Evolutionary conservation across 2,888 invertebrate genomes (phyloP).

Genomic region (Actias luna): DNA sequence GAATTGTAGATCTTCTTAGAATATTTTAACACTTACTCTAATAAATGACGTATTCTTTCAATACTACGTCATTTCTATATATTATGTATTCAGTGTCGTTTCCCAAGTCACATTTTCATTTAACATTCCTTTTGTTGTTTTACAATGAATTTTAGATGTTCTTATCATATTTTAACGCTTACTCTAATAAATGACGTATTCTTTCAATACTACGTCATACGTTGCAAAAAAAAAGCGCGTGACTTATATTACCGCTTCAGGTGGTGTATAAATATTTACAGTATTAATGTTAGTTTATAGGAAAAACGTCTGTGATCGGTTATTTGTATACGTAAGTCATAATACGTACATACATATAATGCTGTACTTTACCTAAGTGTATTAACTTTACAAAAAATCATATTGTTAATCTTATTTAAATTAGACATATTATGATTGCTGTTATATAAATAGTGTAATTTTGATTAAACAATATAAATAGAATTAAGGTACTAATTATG

Average conservation of each 20-base stretch:
- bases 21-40: neutral
- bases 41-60: neutral
- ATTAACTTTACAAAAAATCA: too few species aligned
- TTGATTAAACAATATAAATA: too few species aligned
- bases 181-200: neutral
- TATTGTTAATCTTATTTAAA: neutral
- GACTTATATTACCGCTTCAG: constrained; percentile 2
- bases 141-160: neutral
- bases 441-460: neutral
- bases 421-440: neutral
- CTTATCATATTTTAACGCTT: neutral
- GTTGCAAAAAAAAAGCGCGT: neutral
- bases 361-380: too few species aligned
- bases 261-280: constrained; percentile 2
- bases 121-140: constrained; percentile 2
- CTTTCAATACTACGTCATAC: neutral
- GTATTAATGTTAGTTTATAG: neutral
- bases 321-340: neutral
- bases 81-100: neutral
- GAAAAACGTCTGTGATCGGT: neutral
- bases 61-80: neutral
- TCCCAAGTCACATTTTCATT: constrained; percentile 1
- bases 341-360: too few species aligned
- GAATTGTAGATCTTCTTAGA: neutral
- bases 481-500: too few species aligned